Evolutionary conservation across 2,113 vertebrate species (phyloP).

Genomic region (Hystrix brachyura): DNA sequence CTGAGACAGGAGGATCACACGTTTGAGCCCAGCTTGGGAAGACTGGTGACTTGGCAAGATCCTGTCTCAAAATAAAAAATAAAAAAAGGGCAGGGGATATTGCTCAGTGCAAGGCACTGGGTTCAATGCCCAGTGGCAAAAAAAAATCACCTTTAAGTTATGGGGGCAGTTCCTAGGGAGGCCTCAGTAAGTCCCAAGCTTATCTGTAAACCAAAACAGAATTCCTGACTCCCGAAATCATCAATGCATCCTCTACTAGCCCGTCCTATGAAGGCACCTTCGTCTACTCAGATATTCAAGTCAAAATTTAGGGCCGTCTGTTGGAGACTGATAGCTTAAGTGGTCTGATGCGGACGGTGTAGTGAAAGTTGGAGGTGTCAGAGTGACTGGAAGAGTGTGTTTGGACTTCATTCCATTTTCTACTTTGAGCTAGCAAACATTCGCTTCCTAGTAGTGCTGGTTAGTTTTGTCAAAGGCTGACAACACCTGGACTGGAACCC

Average conservation of each 20-base stretch:
- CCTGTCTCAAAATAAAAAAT: not conserved
- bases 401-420: slow-evolving; percentile 40
- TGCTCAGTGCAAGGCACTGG: not conserved
- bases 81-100: not conserved
- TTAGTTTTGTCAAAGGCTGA: not conserved
- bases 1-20: not conserved
- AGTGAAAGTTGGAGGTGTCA: not conserved
- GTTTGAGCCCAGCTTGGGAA: not conserved
- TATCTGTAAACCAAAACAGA: not conserved
- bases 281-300: not conserved
- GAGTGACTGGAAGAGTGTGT: not conserved
- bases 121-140: not conserved
- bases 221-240: not conserved
- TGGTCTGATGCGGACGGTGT: not conserved
- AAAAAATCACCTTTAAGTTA: not conserved
- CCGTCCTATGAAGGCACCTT: not conserved
- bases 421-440: not conserved
- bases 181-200: not conserved
- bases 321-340: accelerated
- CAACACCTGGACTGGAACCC: not conserved
- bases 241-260: accelerated
- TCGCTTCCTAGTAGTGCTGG: not conserved
- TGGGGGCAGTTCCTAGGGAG: not conserved
- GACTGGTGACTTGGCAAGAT: not conserved
- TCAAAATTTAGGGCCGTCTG: not conserved